Evolutionary conservation across 2,113 vertebrate genomes (phyloP).

Genomic region (Delphinapterus leucas): DNA sequence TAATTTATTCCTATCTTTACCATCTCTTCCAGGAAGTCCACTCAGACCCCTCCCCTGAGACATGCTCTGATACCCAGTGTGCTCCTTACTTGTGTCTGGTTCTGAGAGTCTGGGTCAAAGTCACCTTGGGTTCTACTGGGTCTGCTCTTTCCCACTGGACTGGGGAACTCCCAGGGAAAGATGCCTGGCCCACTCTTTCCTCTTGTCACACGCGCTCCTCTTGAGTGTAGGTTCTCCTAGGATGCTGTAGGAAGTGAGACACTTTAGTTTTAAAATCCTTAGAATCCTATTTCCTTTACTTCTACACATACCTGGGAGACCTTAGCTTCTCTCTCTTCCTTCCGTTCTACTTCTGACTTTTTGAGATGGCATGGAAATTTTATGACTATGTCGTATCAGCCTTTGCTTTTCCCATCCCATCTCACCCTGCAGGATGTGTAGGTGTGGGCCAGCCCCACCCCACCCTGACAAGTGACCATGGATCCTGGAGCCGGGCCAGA

Average conservation of each 20-base stretch:
- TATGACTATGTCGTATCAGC: not conserved
- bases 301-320: not conserved
- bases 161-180: not conserved
- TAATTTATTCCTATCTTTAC: not conserved
- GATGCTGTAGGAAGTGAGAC: not conserved
- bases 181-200: not conserved
- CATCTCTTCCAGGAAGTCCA: not conserved
- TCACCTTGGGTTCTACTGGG: not conserved
- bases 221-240: not conserved
- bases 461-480: conserved; percentile 83
- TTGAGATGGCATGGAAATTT: not conserved
- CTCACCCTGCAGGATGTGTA: conserved; percentile 83
- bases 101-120: not conserved
- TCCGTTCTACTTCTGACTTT: not conserved
- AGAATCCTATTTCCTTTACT: not conserved
- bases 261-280: not conserved
- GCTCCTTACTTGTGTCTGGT: not conserved
- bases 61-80: not conserved
- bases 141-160: not conserved
- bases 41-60: not conserved
- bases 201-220: not conserved
- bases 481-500: conserved; percentile 88
- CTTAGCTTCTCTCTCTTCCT: not conserved
- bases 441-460: conserved; percentile 67
- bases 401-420: conserved; percentile 55